Percentiles rank a stretch among this genome's conserved stretches.
Evolutionary conservation across 2,888 invertebrate species (phyloP).

Genomic region (Apamea monoglypha): DNA sequence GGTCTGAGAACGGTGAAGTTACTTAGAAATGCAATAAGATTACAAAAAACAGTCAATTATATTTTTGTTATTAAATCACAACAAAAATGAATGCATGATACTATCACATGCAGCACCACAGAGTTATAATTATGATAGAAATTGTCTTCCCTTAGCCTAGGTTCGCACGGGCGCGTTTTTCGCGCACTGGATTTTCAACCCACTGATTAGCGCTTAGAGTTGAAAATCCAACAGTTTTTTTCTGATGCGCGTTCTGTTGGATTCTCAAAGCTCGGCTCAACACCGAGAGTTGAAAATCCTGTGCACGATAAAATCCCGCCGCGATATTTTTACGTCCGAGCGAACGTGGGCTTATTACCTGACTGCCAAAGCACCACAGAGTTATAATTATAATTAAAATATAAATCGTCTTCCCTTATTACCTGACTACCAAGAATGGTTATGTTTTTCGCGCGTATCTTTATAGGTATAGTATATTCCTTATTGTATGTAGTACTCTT

Average conservation of each 20-base stretch:
- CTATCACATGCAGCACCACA: neutral
- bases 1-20: neutral
- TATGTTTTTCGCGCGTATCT: neutral
- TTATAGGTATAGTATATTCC: neutral
- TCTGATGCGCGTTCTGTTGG: too few relatives aligned
- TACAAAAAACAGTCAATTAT: neutral
- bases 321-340: too few relatives aligned
- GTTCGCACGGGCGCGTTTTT: too few relatives aligned
- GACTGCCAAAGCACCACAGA: neutral
- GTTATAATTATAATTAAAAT: neutral
- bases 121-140: too few relatives aligned
- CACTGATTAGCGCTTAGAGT: too few relatives aligned
- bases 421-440: neutral
- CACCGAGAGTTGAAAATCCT: too few relatives aligned
- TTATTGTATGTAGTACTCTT: neutral
- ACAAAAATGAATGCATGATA: neutral
- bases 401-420: neutral
- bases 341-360: too few relatives aligned
- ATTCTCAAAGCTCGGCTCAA: too few relatives aligned
- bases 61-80: neutral
- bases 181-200: too few relatives aligned
- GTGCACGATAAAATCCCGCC: too few relatives aligned
- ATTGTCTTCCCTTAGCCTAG: too few relatives aligned
- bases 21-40: neutral
- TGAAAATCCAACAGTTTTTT: too few relatives aligned